Base-by-base conservation (phyloP, 2,797 vertebrate species). In the Parambassis ranga region DNA sequence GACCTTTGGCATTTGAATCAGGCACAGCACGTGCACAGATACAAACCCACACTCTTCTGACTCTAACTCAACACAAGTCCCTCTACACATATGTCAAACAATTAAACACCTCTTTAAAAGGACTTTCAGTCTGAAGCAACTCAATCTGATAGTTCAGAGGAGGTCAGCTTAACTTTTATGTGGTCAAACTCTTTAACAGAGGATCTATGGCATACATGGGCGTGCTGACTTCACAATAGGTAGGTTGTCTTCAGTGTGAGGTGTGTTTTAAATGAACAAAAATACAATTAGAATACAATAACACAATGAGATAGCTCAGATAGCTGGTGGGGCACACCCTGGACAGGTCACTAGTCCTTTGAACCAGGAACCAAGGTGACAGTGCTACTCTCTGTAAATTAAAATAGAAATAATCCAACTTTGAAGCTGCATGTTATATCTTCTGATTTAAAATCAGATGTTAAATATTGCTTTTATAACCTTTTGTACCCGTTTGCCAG, bases 1-100 rank as follows among this genome's bases (percentile, higher is more conserved):
- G 38, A 76, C 59, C 50, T 77, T 72, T 62, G 37, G 62, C 72
- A 63, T 71, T 77, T 78, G 26, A 15, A 27, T 66, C 60, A 31
- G 13, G 38, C 30, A 53, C 55, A 32, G 27, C 64, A 68, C 10
- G 13, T 60, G 65, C 49, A 65, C 38, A 31, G 16, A 49, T 38
- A 50, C 30, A 53, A 13, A 38, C 18, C 20, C 23, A 15, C 38
- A 23, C 27, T 65, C 15, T 36, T 28, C 11, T 49, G 53, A 10
- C 9, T 6, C 24, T 55, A 46, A 52, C 48, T 59, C 42, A 26
- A 26, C 16, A 7, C 19, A 13, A 48, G 18, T 52, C 10, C 13
- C 5, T 10, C 11, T 5, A 13, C 32, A 18, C 10, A 8, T 16
- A 32, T 33, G 11, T 33, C 14, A 32, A 42, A 26, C 19, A 32